Evolutionary conservation across 2,797 vertebrate species (phyloP).

Genomic region (Cynodonichthys magdalenae): DNA sequence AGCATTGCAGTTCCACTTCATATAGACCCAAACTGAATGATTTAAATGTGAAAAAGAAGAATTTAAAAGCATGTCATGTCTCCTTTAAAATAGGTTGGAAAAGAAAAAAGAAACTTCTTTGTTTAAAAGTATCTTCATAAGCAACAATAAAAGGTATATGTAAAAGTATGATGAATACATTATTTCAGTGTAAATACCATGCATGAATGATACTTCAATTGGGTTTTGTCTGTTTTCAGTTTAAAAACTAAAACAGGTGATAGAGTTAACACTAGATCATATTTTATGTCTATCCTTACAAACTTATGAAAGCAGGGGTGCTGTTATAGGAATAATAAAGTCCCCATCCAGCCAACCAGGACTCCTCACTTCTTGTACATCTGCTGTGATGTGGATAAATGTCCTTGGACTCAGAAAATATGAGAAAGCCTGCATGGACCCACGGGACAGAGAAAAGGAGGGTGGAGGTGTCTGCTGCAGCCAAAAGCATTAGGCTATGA

Average conservation of each 20-base stretch:
- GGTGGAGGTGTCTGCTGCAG: slow-evolving; percentile 72
- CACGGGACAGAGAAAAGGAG: slow-evolving; percentile 42
- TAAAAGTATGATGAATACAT: no score
- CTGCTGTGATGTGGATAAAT: slow-evolving; percentile 57
- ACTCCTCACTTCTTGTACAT: slow-evolving; percentile 36
- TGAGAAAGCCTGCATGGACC: slow-evolving; percentile 57
- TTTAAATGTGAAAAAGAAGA: no score
- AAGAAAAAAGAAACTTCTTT: no score
- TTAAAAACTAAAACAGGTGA: slow-evolving; percentile 1
- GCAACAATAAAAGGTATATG: no score
- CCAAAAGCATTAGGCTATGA: slow-evolving; percentile 81
- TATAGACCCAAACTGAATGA: no score
- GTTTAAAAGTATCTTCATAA: no score
- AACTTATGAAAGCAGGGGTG: slow-evolving; percentile 25
- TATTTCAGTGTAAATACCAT: no score
- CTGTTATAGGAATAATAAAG: slow-evolving; percentile 35
- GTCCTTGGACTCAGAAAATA: slow-evolving; percentile 55
- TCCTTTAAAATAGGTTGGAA: no score
- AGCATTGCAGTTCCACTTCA: no score
- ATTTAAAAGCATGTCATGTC: no score
- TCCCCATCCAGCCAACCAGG: slow-evolving; percentile 13
- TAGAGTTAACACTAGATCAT: neutral
- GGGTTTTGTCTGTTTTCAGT: neutral
- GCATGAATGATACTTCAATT: neutral
- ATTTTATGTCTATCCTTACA: slow-evolving; percentile 13